Evolutionary conservation across 2,113 vertebrate genomes (phyloP).

Genomic region (Gymnocephalus cernua): DNA sequence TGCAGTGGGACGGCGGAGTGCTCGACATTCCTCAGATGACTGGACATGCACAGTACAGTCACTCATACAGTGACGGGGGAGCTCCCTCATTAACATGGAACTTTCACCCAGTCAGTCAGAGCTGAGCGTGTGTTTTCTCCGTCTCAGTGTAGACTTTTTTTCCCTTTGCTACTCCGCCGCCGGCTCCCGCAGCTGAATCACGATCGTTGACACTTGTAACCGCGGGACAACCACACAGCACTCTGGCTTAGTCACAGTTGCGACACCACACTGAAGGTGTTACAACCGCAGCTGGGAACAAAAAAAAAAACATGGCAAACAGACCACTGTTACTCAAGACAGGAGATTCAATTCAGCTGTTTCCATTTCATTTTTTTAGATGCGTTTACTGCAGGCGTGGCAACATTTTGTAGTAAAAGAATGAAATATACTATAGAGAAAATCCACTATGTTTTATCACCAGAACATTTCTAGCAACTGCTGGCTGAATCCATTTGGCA

Average conservation of each 20-base stretch:
- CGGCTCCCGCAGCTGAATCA: slow-evolving; percentile 1
- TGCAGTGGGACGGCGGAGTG: background rate
- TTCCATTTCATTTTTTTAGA: no score
- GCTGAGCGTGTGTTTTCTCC: background rate
- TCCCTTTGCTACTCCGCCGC: background rate
- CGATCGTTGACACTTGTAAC: slow-evolving; percentile 8
- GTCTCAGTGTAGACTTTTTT: slow-evolving; percentile 20
- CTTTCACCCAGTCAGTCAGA: no score
- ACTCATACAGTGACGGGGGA: background rate
- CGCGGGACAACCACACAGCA: slow-evolving; percentile 24
- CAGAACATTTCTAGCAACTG: background rate
- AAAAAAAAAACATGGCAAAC: rapidly evolving
- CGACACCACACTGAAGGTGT: slow-evolving; percentile 20
- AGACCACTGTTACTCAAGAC: no score
- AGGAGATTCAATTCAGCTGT: no score
- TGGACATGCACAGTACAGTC: no score
- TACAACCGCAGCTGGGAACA: background rate
- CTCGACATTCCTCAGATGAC: no score
- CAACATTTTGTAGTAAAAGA: no score
- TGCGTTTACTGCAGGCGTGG: no score
- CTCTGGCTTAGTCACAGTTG: slow-evolving; percentile 13
- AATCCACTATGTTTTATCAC: background rate
- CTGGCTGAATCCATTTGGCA: background rate
- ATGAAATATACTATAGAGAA: no score
- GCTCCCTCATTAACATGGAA: background rate